A percentile compares a stretch with the other conserved stretches of the same genome.
phyloP scores from a whole-genome alignment of 2,888 invertebrate species.

The Heliconius hortense region DNA sequence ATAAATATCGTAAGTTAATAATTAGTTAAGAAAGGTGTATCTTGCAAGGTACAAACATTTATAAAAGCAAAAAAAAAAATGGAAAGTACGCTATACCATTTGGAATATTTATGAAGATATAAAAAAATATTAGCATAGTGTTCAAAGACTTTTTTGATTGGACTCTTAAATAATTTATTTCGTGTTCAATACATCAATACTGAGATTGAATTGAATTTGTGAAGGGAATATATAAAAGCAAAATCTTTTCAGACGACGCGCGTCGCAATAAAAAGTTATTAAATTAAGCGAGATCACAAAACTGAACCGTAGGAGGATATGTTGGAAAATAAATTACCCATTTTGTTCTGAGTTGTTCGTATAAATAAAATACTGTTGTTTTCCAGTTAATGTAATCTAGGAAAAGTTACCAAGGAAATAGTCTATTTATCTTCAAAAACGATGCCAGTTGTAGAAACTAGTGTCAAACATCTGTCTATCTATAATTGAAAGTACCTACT shows the following conservation, averaged over 20 bases:
- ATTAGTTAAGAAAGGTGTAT: too few species aligned
- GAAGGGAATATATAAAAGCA: conserved; percentile 5
- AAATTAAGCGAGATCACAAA: conserved; percentile 19
- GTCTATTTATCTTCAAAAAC: neutral
- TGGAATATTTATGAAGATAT: neutral
- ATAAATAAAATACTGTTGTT: conserved; percentile 9
- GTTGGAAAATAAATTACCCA: neutral
- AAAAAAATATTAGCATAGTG: neutral
- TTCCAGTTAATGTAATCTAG: neutral
- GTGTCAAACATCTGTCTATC: too few species aligned
- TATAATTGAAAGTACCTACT: too few species aligned
- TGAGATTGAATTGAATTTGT: conserved; percentile 6
- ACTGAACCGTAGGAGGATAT: conserved; percentile 11
- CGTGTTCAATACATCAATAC: conserved; percentile 1
- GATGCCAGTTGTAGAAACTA: too few species aligned
- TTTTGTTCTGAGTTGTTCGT: neutral
- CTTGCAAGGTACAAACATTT: too few species aligned
- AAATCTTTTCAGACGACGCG: conserved; percentile 11
- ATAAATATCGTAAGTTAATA: neutral
- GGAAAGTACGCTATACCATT: neutral
- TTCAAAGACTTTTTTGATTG: neutral
- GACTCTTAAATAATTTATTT: neutral
- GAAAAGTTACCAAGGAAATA: neutral
- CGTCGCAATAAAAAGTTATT: conserved; percentile 24
- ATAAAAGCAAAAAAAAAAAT: neutral